Base-by-base conservation (phyloP, 2,113 vertebrate genomes). In the Eubucco bourcierii region DNA sequence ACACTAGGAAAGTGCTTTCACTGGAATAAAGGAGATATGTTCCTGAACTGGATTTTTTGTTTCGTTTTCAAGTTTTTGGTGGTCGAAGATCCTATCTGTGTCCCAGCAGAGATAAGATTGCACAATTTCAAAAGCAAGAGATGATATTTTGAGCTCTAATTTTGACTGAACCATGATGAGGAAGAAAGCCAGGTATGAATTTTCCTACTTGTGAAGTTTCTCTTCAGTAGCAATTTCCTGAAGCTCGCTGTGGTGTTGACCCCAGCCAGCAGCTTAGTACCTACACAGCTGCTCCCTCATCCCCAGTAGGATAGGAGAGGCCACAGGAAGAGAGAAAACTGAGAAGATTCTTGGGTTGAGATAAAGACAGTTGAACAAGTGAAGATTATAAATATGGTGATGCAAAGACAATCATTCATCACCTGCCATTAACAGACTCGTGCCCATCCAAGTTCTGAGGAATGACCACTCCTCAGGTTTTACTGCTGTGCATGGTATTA, bases 231-330 rank as follows among this genome's bases (percentile, higher is more conserved):
- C 28, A 67, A 75, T 72, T 82, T 82, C 25, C n/a, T 79, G 33
- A 28, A 67, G 59, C 31, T 79, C 7, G 20, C 20, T 74, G 71
- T 53, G n/a, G 8, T 37, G 24, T n/a, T 66, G 63, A 53, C 5
- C 4, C 27, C 39, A 82, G 56, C 7, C 31, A 82, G 20, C 24
- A 74, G 50, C 66, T 64, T 65, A 55, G 46, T 24, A 66, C 28
- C 19, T 17, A 73, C 16, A 33, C 10, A 68, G 50, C 33, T 0
- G 0, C 15, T 23, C 5, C 1, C 17, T 66, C 10, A 3, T 0
- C 23, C 3, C 2, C 8, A 66, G 31, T 13, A 82, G 20, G 58
- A 70, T 0, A 2, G 37, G 50, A 78, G 16, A 53, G 27, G 55
- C 21, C 92, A 59, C 3, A 46, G 28, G 61, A 74, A 66, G 11